Evolutionary conservation across 2,113 vertebrate genomes (phyloP).

Genomic region (Eira barbara): DNA sequence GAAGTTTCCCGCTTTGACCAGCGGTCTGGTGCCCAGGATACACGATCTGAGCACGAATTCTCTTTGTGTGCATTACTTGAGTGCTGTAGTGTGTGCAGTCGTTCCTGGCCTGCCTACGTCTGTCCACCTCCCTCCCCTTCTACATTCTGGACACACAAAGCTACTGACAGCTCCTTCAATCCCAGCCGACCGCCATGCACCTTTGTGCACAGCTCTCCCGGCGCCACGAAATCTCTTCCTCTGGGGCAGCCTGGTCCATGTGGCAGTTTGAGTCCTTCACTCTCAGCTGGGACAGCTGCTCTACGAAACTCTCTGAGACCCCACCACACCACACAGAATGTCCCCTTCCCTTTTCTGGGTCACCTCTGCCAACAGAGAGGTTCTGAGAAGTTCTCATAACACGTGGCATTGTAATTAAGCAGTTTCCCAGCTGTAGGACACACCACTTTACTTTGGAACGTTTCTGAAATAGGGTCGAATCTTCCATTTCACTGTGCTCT

Average conservation of each 20-base stretch:
- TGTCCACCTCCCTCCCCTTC: background rate
- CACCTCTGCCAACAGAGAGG: background rate
- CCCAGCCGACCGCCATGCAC: accelerated
- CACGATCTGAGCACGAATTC: background rate
- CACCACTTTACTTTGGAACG: no score
- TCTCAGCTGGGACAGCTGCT: background rate
- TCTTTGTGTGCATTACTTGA: background rate
- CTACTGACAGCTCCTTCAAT: background rate
- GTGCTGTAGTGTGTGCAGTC: accelerated
- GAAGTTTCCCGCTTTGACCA: background rate
- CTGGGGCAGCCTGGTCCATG: accelerated
- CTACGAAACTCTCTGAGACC: accelerated
- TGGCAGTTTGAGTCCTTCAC: no score
- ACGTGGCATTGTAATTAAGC: accelerated
- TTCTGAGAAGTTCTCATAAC: background rate
- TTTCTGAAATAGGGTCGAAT: background rate
- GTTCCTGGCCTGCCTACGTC: background rate
- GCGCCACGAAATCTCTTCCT: background rate
- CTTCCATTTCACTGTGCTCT: accelerated
- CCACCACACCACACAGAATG: background rate
- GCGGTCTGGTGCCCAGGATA: background rate
- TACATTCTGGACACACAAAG: accelerated
- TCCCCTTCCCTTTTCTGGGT: background rate
- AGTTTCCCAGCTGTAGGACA: background rate
- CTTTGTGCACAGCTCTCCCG: background rate